Percentiles rank a stretch among this genome's conserved stretches.
These are phyloP conservation scores for Mus caroli DNA, from an alignment of 2,797 vertebrate genomes.

Conservation along the genomic window DNA sequence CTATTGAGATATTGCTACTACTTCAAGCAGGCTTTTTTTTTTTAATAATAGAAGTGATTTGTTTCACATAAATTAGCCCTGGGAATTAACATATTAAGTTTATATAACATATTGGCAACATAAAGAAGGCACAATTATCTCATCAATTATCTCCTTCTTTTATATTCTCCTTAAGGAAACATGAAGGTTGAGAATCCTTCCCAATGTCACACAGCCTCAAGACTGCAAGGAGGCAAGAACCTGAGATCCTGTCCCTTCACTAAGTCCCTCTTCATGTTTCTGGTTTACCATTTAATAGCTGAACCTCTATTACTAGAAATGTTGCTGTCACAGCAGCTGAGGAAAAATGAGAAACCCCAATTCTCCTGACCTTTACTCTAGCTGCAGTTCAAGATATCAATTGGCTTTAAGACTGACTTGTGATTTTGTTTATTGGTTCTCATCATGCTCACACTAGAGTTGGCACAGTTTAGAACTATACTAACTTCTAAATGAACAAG, in stretches of 20 bases:
- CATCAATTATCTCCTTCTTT: not conserved
- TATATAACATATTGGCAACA: slow-evolving; percentile 39
- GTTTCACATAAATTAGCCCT: not conserved
- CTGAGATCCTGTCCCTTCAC: not conserved
- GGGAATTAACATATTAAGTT: not conserved
- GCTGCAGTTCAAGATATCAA: not conserved
- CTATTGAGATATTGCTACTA: not conserved
- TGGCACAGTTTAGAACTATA: slow-evolving; percentile 52
- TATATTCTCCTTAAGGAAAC: not conserved
- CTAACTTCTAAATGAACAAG: slow-evolving; percentile 23
- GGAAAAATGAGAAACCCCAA: not conserved
- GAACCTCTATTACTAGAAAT: not conserved
- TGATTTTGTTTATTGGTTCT: slow-evolving; percentile 29
- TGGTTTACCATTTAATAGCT: not conserved
- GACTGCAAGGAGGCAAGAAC: not conserved
- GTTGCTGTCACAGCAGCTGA: not conserved
- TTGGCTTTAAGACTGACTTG: slow-evolving; percentile 1
- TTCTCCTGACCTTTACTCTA: not conserved
- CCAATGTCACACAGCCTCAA: not conserved
- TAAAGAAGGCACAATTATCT: slow-evolving; percentile 6
- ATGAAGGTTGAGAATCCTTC: not conserved
- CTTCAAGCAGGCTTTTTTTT: not conserved
- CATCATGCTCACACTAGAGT: not conserved
- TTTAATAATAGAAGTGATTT: not conserved
- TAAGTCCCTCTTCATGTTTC: not conserved